Base-by-base conservation (phyloP, 2,797 vertebrate species). In the Anguilla pacifica region DNA sequence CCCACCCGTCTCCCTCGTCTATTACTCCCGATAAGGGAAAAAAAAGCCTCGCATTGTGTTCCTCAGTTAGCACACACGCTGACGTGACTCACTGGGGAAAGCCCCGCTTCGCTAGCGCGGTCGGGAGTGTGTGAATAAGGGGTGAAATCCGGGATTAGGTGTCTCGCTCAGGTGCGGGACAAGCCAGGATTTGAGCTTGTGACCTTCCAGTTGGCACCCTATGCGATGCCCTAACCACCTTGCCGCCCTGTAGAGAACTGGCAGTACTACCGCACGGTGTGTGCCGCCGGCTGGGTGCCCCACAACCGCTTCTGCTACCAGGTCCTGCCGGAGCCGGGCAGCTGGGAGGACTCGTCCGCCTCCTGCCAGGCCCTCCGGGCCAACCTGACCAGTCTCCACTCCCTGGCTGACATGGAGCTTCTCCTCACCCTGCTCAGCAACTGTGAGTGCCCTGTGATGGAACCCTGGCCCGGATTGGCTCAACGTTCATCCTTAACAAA, bases 271-370 rank as follows among this genome's bases (percentile, higher is more conserved):
- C 90, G 90, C 57, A 99, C 97, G 0, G 91, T 92, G 88, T 99
- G 98, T 92, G 94, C 95, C 0, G 0, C 94, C 74, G 96, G 93
- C 67, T 99, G 98, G 98, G 94, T 95, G 94, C 95, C 98, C 39
- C 94, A 98, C 91, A 97, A 96, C 85, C 93, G 91, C 86, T 96
- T 96, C 90, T 99, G 98, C 95, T 98, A 98, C 94, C 93, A 87
- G 86, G 94, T 97, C 85, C 93, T 96, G 88, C 91, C 94, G 81
- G 94, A 95, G 81, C 93, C 91, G 28, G 94, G 93, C 86, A 96
- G 90, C 93, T 99, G 98, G 98, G 93, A 94, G 0, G 94, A 96
- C 64, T 97, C 98, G 39, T 94, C 95, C 31, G 67, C 31, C 43
- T 94, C 96, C 1, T 99, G 98, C 92, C 92, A 89, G 61, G 93